Base-by-base conservation (phyloP, 2,888 invertebrate genomes). In the Agrochola circellaris region DNA sequence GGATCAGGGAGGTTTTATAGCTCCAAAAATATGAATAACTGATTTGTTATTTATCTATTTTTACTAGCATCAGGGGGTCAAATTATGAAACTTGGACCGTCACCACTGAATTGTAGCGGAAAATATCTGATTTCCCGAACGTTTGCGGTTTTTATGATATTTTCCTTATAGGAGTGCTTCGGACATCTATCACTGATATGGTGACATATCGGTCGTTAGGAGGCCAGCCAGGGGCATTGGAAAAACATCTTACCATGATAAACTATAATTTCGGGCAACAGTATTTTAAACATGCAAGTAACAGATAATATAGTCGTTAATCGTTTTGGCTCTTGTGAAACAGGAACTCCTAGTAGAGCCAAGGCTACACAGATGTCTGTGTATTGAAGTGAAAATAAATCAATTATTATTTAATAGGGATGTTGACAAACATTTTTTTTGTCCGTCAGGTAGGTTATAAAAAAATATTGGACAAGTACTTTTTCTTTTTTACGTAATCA, bases 131-230 rank as follows among this genome's bases (percentile, higher is more conserved):
- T 68, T 68, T 60, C 58, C 62, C 23, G 42, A 79, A 56, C 9
- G 26, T 65, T 81, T n/a, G 34, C 26, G 38, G 82, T 74, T 67
- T 81, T 67, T 38, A 74, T 15, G 1, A 23, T 51, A 20, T 34
- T 34, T 75, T 64, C 67, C 48, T 64, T 23, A 0, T 64, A 7
- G 6, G 26, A 54, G 58, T 68, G 34, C 20, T 56, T 56, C 30
- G 74, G 30, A 20, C 67, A 82, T 82, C 48, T 58, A 75, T 82
- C 61, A 75, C 48, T 82, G 66, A 75, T 75, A 82, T 34, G 61
- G 9, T 75, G 82, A 82, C 54, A 30, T 38, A 38, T 38, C 71
- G 30, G 20, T 80, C 75, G 66, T 81, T 61, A 81, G 54, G 23
- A 30, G 2, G 26, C 51, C 17, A 51, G n/a, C n/a, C 1, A 65